Base-by-base conservation (phyloP, 2,888 invertebrate genomes). In the Schizotus pectinicornis region DNA sequence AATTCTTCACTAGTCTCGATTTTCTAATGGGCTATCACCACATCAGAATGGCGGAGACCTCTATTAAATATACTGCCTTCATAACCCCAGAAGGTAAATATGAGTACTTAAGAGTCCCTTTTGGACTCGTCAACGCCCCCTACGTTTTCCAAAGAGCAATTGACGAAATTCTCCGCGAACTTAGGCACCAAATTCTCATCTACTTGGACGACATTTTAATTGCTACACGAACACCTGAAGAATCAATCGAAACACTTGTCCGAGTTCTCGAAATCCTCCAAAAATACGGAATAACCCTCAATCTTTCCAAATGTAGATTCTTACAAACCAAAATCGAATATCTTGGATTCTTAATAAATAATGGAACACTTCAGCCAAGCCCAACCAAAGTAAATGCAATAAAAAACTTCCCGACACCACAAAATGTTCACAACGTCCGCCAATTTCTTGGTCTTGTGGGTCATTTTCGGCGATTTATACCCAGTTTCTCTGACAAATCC, bases 361-460 rank as follows among this genome's bases (percentile, higher is more conserved):
- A 35, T 3, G 35, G 35, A 9, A 9, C 35, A 2, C n/a, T 35
- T 11, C 2, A 35, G 11, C 2, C 35, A 14, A 12, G 41, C 8
- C 13, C 13, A 12, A 6, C 13, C 8, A 41, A 41, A 41, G 7
- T 6, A 9, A 11, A 11, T n/a, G 41, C 41, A 2, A 12, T 41
- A 22, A 12, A 13, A 41, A 13, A 41, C 8, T 41, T 41, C 7
- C 41, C 54, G 6, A n/a, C 7, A 9, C 54, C 50, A 30, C 2
- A 12, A 14, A 14, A 54, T 7, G 47, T 50, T 12, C 54, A 54
- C 36, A 13, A 54, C 31, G 36, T 54, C 7, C 14, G 54, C 7
- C 54, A 54, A 37, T 54, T 37, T 35, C 34, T 54, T 12, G 49
- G 54, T 2, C 22, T 51, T 3, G 49, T 48, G 1, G 54, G 48